A percentile compares a stretch with the other conserved stretches of the same genome.
Conservation (phyloP, 2,888 invertebrate species). For the Hedychridium roseum region DNA sequence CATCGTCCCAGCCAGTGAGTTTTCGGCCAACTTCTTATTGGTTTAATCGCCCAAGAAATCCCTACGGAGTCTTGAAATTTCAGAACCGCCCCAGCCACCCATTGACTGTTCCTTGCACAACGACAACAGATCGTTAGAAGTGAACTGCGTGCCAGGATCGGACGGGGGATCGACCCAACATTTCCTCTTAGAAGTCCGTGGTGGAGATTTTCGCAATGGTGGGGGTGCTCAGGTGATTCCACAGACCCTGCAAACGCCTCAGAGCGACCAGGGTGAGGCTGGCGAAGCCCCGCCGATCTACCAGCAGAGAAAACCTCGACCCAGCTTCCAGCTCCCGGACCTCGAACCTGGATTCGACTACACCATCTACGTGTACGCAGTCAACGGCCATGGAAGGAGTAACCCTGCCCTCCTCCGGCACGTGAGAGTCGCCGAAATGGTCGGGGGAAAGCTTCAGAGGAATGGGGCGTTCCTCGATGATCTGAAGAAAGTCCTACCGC, state of each 20-base stretch:
- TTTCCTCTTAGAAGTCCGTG: constrained; percentile 79
- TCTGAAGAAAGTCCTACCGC: constrained; percentile 50
- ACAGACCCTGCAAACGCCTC: constrained; percentile 58
- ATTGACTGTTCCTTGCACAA: constrained; percentile 77
- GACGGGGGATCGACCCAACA: constrained; percentile 85
- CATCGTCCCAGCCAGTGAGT: constrained; percentile 80
- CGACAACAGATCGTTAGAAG: constrained; percentile 72
- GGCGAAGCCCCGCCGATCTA: constrained; percentile 51
- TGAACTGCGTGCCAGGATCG: constrained; percentile 79
- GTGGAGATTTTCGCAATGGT: constrained; percentile 43
- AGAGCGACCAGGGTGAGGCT: constrained; percentile 45
- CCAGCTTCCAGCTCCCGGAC: constrained; percentile 77
- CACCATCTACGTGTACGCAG: constrained; percentile 81
- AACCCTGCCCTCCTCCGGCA: constrained; percentile 77
- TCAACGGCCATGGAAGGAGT: constrained; percentile 82
- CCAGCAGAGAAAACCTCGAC: constrained; percentile 62
- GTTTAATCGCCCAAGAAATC: background rate
- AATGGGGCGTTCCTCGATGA: constrained; percentile 51
- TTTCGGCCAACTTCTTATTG: no score
- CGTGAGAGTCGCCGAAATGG: constrained; percentile 62
- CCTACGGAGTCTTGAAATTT: constrained; percentile 40
- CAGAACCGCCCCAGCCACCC: constrained; percentile 81
- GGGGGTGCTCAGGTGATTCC: constrained; percentile 53
- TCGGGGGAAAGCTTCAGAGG: constrained; percentile 46
- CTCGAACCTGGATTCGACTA: constrained; percentile 81